These are phyloP conservation scores for Plutomurus gul DNA, from an alignment of 1,140 invertebrate genomes.

Conservation along the genomic window DNA sequence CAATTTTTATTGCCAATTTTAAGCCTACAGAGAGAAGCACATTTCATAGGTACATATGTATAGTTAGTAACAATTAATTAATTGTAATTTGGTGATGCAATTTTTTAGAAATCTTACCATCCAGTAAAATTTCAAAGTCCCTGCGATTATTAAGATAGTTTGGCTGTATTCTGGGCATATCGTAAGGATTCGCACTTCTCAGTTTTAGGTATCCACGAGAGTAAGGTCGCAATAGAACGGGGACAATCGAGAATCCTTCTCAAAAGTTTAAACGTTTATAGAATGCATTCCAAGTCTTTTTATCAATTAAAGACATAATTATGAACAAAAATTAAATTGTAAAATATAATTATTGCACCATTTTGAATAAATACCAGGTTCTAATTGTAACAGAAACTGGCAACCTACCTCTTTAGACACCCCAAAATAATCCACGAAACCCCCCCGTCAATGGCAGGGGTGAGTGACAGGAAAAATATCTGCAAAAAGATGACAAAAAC, in stretches of 20 bases:
- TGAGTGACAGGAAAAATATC: conserved; percentile 61
- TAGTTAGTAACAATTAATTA: background rate
- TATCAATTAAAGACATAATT: background rate
- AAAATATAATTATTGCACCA: background rate
- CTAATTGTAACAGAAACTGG: no score
- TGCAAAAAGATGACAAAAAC: no score
- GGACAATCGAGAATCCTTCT: conserved; percentile 52
- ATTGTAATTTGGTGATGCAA: background rate
- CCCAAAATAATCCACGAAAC: conserved; percentile 45
- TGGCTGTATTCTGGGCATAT: conserved; percentile 63
- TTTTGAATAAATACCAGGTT: no score
- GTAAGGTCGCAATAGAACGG: conserved; percentile 55
- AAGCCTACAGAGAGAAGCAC: conserved; percentile 65
- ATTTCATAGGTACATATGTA: background rate
- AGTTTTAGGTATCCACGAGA: conserved; percentile 65
- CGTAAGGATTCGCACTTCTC: conserved; percentile 59
- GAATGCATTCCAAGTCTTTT: conserved; percentile 30
- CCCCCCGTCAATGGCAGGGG: conserved; percentile 50
- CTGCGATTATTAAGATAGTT: conserved; percentile 57
- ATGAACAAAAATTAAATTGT: background rate
- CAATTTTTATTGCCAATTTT: conserved; percentile 64
- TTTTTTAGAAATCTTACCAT: conserved; percentile 60
- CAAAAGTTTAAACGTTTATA: conserved; percentile 54
- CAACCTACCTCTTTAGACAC: conserved; percentile 17
- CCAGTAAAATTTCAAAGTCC: conserved; percentile 57